Base-by-base conservation (phyloP, 2,888 invertebrate species). In the Dexiosoma caninum region DNA sequence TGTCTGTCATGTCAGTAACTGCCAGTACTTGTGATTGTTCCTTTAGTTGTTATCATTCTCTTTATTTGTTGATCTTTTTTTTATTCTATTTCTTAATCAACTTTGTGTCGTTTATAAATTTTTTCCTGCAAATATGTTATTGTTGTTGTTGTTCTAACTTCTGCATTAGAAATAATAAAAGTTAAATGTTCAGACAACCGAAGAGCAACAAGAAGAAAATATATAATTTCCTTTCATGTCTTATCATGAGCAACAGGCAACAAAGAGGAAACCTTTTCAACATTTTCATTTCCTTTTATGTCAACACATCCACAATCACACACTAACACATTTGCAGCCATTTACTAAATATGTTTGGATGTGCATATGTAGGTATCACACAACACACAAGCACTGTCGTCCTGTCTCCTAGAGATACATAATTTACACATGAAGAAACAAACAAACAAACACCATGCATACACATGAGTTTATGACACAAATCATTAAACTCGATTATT, bases 241-340 rank as follows among this genome's bases (percentile, higher is more conserved):
- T 81, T 81, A 82, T 71, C 81, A 66, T 76, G 59, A 82, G 82
- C 60, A 83, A 78, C 81, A 75, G 83, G 82, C 77, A 71, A 60
- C 30, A 57, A 77, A 72, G 76, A 64, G 78, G 72, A 67, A 76
- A 74, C 64, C 44, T 74, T 74, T 69, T 62, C 64, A 80, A 74
- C 76, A 82, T 80, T 77, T 78, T 70, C 76, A 83, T 82, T 82
- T 80, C 83, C 81, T 82, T 72, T 78, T 64, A n/a, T 51, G 70
- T 53, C 76, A 72, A 67, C 70, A 55, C 77, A 64, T 62, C 57
- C 57, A 23, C 57, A 75, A 49, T 49, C 59, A 49, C 30, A 62
- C 32, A 53, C 35, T 10, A 57, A 32, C 37, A 51, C 12, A 21
- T 23, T 35, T 21, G 57, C 37, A n/a, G 2, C n/a, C 23, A 49